Evolutionary conservation across 1,140 invertebrate genomes (phyloP).

Genomic region (Leptoteleia sp.): DNA sequence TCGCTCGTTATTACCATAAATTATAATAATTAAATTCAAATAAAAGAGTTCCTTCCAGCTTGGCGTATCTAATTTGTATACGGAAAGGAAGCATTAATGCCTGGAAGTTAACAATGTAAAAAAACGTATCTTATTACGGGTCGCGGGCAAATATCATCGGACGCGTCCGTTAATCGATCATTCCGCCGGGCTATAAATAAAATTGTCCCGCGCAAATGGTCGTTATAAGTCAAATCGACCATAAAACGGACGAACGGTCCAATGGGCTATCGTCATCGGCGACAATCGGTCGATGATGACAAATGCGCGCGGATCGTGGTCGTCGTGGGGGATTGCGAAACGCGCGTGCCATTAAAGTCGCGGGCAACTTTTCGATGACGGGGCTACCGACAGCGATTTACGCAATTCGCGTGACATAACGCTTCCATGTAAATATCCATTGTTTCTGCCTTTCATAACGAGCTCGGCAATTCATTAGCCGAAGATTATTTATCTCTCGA

Average conservation of each 20-base stretch:
- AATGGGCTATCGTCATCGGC: conserved; percentile 16
- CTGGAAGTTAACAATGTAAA: neutral
- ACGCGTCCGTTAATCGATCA: conserved; percentile 12
- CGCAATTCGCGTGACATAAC: conserved; percentile 56
- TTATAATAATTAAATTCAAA: neutral
- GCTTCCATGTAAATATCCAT: conserved; percentile 50
- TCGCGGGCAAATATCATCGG: conserved; percentile 4
- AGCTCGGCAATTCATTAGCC: conserved; percentile 48
- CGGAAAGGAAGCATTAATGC: neutral
- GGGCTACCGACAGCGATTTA: conserved; percentile 45
- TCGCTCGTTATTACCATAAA: neutral
- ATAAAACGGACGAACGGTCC: conserved; percentile 21
- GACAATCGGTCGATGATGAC: conserved; percentile 26
- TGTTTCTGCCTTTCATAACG: conserved; percentile 49
- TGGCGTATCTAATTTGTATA: too few relatives aligned
- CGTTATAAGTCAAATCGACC: conserved; percentile 16
- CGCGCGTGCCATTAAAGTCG: conserved; percentile 15
- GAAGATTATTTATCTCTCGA: conserved; percentile 54
- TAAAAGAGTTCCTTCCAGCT: too few relatives aligned
- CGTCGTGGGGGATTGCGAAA: conserved; percentile 21
- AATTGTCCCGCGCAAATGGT: conserved; percentile 15
- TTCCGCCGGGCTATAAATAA: conserved; percentile 14
- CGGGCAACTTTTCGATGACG: conserved; percentile 36
- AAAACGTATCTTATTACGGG: conserved; percentile 2
- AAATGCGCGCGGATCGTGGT: conserved; percentile 6